Percentiles rank a stretch among this genome's conserved stretches.
Evolutionary conservation across 2,113 vertebrate genomes (phyloP).

Genomic region (Xenus cinereus): DNA sequence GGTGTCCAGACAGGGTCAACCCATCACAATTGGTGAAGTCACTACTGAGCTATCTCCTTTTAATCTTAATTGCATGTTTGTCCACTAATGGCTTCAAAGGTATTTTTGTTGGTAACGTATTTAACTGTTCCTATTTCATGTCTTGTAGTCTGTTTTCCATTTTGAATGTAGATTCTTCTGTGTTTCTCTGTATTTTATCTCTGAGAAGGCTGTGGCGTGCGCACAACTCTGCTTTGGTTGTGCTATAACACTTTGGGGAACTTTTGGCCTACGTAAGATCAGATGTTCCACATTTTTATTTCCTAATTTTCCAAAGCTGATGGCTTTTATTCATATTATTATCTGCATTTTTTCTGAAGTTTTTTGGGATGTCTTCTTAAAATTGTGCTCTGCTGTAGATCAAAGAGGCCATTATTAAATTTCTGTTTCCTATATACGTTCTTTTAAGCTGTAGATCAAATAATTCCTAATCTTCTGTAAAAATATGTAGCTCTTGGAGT

Average conservation of each 20-base stretch:
- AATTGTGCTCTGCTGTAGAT: not conserved
- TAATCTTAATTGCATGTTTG: not conserved
- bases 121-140: not conserved
- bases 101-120: not conserved
- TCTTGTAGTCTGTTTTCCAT: not conserved
- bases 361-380: not conserved
- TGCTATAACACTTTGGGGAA: not conserved
- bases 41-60: not conserved
- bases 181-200: not conserved
- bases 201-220: not conserved
- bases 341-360: not conserved
- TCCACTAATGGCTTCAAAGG: not conserved
- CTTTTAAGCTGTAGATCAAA: not conserved
- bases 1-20: not conserved
- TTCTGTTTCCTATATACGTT: not conserved
- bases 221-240: not conserved
- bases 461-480: not conserved
- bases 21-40: not conserved
- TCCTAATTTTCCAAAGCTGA: not conserved
- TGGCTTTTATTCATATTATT: not conserved
- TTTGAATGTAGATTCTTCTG: not conserved
- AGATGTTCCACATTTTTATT: not conserved
- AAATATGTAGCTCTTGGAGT: not conserved
- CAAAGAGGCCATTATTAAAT: not conserved
- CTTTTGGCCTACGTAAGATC: not conserved